These are phyloP conservation scores for Pseudococcus viburni DNA, from an alignment of 2,888 invertebrate genomes.

Conservation along the genomic window DNA sequence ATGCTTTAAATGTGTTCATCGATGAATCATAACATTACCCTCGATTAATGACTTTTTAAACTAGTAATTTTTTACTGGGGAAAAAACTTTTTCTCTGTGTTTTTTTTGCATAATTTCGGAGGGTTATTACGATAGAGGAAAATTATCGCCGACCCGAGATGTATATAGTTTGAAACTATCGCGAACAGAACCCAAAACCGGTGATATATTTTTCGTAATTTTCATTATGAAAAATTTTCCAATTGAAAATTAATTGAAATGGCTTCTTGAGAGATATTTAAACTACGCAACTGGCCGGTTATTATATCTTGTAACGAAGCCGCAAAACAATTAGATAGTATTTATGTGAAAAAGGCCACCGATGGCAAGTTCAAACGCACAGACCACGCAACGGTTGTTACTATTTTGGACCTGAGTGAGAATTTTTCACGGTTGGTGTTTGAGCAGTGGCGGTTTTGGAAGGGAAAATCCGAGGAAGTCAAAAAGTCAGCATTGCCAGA, in stretches of 20 bases:
- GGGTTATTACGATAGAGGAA: conserved; percentile 4
- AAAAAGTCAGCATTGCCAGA: too few species aligned
- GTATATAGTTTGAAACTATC: not conserved
- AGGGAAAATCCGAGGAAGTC: too few species aligned
- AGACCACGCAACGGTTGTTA: not conserved
- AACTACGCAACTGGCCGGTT: conserved; percentile 1
- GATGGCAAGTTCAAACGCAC: not conserved
- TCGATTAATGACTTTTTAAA: conserved; percentile 49
- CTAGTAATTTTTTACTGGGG: conserved; percentile 17
- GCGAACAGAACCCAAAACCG: not conserved
- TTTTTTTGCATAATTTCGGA: not conserved
- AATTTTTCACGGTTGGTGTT: conserved; percentile 10
- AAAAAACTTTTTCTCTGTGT: not conserved
- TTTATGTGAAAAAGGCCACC: conserved; percentile 36
- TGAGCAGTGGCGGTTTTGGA: too few species aligned
- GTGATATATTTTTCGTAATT: conserved; percentile 50
- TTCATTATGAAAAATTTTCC: conserved; percentile 34
- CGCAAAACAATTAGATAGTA: conserved; percentile 50
- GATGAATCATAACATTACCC: conserved; percentile 34
- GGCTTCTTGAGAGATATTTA: conserved; percentile 34
- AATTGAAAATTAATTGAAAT: conserved; percentile 39
- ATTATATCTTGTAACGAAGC: conserved; percentile 43
- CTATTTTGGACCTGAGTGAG: conserved; percentile 16
- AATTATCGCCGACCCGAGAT: not conserved
- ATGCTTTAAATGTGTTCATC: conserved; percentile 22